Percentiles rank a stretch among this genome's conserved stretches.
These are phyloP conservation scores for Augochlora pura DNA, from an alignment of 1,140 invertebrate genomes.

Conservation along the genomic window DNA sequence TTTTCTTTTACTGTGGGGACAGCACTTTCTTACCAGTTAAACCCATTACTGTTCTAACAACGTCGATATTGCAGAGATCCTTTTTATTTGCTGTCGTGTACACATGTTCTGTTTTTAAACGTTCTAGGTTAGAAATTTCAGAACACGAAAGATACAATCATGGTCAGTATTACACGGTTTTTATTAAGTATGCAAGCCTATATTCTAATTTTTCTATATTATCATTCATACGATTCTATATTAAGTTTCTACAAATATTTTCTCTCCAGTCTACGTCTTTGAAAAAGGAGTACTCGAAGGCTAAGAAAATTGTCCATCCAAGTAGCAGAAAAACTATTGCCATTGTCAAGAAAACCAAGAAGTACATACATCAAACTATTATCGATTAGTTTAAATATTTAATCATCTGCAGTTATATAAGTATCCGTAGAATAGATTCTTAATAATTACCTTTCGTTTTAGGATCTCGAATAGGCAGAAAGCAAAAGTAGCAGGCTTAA, in stretches of 20 bases:
- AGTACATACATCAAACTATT: constrained; percentile 74
- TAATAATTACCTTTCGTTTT: constrained; percentile 49
- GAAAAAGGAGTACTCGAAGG: constrained; percentile 81
- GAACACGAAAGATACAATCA: background rate
- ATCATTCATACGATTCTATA: background rate
- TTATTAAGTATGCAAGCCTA: background rate
- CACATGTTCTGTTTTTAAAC: no score
- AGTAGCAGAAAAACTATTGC: constrained; percentile 88
- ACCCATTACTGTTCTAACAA: no score
- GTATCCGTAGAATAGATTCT: background rate
- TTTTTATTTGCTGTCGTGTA: no score
- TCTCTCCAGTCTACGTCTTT: constrained; percentile 61
- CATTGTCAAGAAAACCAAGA: constrained; percentile 84
- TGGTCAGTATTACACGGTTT: constrained; percentile 11
- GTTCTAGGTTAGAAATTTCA: background rate
- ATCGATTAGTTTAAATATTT: constrained; percentile 18
- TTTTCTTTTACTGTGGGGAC: no score
- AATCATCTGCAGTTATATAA: background rate
- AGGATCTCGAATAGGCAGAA: constrained; percentile 84
- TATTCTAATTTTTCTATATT: background rate
- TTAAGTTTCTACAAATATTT: background rate
- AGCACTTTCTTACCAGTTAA: no score
- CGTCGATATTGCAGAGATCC: no score
- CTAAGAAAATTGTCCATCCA: constrained; percentile 84
- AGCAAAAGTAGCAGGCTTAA: constrained; percentile 82